Base-by-base conservation (phyloP, 2,797 vertebrate genomes). In the Poecilia gillii region DNA sequence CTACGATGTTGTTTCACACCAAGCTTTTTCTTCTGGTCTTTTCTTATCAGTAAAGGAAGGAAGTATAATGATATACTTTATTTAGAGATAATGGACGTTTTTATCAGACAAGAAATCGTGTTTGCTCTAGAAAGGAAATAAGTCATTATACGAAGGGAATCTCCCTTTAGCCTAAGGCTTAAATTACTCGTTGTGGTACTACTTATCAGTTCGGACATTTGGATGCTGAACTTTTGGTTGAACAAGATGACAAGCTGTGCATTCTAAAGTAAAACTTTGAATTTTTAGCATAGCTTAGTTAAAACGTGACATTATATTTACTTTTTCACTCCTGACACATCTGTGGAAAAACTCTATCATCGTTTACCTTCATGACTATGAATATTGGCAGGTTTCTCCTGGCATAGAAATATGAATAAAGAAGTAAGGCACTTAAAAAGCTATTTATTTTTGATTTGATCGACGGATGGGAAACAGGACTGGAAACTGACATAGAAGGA, bases 11-110 rank as follows among this genome's bases (percentile, higher is more conserved):
- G 33, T 73, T 86, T 75, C 45, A 73, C 14, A 49, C 33, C 46
- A n/a, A 25, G 7, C 18, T 73, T 62, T 76, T 57, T 53, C 4
- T 66, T 33, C 25, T 73, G 31, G 6, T 43, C 14, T 62, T 2
- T 59, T 62, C 57, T 79, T 79, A 79, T 82, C 28, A 62, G 23
- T 33, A 76, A 45, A 64, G 28, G 36, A 85, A 79, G 72, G 43
- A 87, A 79, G 72, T 71, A 11, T 59, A 28, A 75, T 71, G 82
- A 6, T 20, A 8, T 11, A n/a, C 0, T 6, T 23, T 73, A 36
- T 75, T 36, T 59, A 13, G 6, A 36, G 14, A 49, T n/a, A 47
- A 43, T 51, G 2, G 9, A 25, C 14, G 3, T 51, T 73, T 59
- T 78, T 71, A 74, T 83, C 64, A 72, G 74, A 77, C 33, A 49